phyloP scores from a whole-genome alignment of 2,888 invertebrate species.

The Cryptocheilus praepositus region DNA sequence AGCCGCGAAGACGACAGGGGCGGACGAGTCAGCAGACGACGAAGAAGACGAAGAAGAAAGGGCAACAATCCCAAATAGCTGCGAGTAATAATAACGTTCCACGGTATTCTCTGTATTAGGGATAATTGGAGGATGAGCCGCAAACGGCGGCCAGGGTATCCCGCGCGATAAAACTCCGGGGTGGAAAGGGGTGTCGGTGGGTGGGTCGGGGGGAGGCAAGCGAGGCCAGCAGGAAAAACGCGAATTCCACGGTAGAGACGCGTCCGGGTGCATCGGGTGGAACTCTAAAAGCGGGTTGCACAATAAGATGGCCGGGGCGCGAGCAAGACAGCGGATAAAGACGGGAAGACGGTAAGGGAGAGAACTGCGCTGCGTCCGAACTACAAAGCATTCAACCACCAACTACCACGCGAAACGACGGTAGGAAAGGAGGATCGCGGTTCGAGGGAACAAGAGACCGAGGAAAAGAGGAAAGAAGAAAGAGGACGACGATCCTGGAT shows the following conservation, averaged over 20 bases:
- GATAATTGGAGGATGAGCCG: constrained; percentile 65
- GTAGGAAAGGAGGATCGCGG: constrained; percentile 36
- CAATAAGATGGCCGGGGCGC: constrained; percentile 44
- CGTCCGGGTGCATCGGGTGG: constrained; percentile 50
- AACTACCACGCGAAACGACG: constrained; percentile 50
- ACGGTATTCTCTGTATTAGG: constrained; percentile 58
- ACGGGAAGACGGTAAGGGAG: constrained; percentile 23
- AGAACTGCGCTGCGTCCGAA: constrained; percentile 32
- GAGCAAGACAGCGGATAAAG: constrained; percentile 16
- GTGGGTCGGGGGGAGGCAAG: constrained; percentile 3
- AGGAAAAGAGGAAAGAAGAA: constrained; percentile 20
- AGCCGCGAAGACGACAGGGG: too few relatives aligned
- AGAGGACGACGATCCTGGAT: constrained; percentile 23
- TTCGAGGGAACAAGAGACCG: constrained; percentile 22
- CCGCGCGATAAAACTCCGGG: constrained; percentile 54
- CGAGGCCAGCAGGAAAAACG: constrained; percentile 47
- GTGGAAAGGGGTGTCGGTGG: constrained; percentile 19
- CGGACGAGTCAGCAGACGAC: neutral
- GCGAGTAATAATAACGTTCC: constrained; percentile 58
- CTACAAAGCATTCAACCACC: constrained; percentile 52
- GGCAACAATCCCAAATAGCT: constrained; percentile 52
- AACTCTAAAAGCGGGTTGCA: constrained; percentile 52
- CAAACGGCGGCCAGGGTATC: constrained; percentile 55
- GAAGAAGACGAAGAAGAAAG: constrained; percentile 12
- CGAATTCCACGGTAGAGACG: constrained; percentile 52